Evolutionary conservation across 2,113 vertebrate species (phyloP).

Genomic region (Cichladusa arquata): DNA sequence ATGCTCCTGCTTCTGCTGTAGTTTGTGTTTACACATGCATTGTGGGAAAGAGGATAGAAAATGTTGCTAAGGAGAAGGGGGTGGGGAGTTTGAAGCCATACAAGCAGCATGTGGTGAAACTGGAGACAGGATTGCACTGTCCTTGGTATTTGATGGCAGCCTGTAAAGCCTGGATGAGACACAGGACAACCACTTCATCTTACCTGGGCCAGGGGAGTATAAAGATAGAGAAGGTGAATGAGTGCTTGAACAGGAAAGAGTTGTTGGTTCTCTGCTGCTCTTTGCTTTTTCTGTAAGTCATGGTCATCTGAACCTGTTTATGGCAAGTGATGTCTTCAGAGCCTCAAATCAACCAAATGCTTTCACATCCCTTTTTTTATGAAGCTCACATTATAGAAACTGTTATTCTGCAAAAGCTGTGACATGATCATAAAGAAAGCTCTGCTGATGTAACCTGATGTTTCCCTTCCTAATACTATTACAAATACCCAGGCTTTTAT

Average conservation of each 20-base stretch:
- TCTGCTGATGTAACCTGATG: not conserved
- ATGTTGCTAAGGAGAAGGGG: not conserved
- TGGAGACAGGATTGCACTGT: not conserved
- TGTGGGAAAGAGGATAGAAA: not conserved
- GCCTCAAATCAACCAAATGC: not conserved
- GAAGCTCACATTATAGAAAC: not conserved
- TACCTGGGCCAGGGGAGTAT: not conserved
- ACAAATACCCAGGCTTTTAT: not conserved
- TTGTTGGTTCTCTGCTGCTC: not conserved
- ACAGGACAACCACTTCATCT: not conserved
- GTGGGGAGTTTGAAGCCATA: not conserved
- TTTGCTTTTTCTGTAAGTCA: not conserved
- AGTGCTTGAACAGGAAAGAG: not conserved
- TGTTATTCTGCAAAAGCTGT: not conserved
- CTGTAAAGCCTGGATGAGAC: not conserved
- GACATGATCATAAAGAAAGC: not conserved
- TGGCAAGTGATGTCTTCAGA: not conserved
- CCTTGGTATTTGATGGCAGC: not conserved
- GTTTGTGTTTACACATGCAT: not conserved
- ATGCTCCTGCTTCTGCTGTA: not conserved
- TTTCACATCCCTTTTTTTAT: not conserved
- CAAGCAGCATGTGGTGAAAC: not conserved
- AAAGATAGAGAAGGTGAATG: not conserved
- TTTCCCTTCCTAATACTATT: not conserved
- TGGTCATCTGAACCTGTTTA: not conserved